Conservation (phyloP, 2,113 vertebrate species). For the Thermophis baileyi region DNA sequence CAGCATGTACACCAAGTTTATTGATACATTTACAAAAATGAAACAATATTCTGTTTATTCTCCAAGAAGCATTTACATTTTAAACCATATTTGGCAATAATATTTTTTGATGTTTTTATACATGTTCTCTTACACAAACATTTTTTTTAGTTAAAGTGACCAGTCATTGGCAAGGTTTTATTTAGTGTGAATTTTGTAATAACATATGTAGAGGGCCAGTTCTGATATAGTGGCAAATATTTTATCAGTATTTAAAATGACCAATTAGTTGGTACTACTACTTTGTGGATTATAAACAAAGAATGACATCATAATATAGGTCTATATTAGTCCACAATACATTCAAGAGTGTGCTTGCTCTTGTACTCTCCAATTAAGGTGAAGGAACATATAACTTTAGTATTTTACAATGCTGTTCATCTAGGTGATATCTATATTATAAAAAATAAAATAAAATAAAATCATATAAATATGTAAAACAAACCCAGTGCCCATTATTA, state of each 20-base stretch:
- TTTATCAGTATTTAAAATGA: slow-evolving; percentile 51
- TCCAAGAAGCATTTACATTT: slow-evolving; percentile 54
- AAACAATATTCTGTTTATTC: slow-evolving; percentile 37
- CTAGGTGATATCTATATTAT: slow-evolving; percentile 79
- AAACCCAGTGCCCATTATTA: slow-evolving; percentile 76
- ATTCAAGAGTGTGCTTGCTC: slow-evolving; percentile 56
- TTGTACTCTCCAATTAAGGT: slow-evolving; percentile 69
- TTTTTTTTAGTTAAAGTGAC: slow-evolving; percentile 13
- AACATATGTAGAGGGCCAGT: slow-evolving; percentile 29
- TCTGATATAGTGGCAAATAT: slow-evolving; percentile 55
- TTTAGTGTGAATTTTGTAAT: slow-evolving; percentile 37
- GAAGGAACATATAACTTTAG: slow-evolving; percentile 74
- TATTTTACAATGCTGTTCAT: slow-evolving; percentile 77
- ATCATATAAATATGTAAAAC: slow-evolving; percentile 78
- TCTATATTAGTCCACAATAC: slow-evolving; percentile 66
- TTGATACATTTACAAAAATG: slow-evolving; percentile 60
- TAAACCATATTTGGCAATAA: slow-evolving; percentile 46
- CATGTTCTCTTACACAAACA: slow-evolving; percentile 45
- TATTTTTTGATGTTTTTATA: slow-evolving; percentile 42
- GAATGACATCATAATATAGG: slow-evolving; percentile 57
- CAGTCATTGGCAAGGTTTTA: not conserved
- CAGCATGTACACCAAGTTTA: slow-evolving; percentile 58
- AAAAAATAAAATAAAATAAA: slow-evolving; percentile 82
- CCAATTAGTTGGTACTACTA: slow-evolving; percentile 55
- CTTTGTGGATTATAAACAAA: slow-evolving; percentile 50